These are phyloP conservation scores for Eupithecia abbreviata DNA, from an alignment of 2,888 invertebrate genomes.

Conservation along the genomic window DNA sequence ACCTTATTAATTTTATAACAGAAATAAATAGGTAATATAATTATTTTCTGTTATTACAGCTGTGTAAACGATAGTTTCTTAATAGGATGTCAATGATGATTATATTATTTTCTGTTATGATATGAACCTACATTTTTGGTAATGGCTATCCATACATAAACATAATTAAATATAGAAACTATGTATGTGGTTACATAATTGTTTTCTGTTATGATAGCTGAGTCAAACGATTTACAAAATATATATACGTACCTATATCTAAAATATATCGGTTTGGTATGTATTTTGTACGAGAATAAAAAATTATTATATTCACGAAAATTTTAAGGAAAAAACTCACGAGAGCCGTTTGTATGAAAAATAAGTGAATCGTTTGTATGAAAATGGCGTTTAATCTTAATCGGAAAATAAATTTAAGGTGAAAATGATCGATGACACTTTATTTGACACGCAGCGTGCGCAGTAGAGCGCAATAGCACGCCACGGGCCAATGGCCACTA, in stretches of 20 bases:
- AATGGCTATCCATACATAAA: too few relatives aligned
- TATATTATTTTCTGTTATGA: background rate
- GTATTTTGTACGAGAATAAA: too few relatives aligned
- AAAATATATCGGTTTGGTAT: background rate
- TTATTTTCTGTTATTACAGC: background rate
- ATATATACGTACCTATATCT: background rate
- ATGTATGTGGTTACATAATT: background rate
- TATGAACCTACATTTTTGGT: too few relatives aligned
- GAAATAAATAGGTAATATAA: background rate
- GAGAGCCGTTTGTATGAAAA: background rate
- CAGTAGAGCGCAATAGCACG: conserved; percentile 26
- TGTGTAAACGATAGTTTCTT: background rate
- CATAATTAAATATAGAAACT: too few relatives aligned
- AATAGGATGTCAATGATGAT: too few relatives aligned
- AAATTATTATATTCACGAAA: background rate
- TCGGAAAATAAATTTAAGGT: background rate
- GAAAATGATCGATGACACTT: conserved; percentile 24
- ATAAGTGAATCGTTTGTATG: background rate
- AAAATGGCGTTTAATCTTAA: background rate
- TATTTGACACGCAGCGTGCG: conserved; percentile 25
- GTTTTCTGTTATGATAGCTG: background rate
- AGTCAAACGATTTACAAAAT: background rate
- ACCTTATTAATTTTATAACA: background rate
- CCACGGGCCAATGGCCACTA: conserved; percentile 12
- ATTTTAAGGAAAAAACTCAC: background rate